Base-by-base conservation (phyloP, 2,888 invertebrate genomes). In the Synanthedon formicaeformis region DNA sequence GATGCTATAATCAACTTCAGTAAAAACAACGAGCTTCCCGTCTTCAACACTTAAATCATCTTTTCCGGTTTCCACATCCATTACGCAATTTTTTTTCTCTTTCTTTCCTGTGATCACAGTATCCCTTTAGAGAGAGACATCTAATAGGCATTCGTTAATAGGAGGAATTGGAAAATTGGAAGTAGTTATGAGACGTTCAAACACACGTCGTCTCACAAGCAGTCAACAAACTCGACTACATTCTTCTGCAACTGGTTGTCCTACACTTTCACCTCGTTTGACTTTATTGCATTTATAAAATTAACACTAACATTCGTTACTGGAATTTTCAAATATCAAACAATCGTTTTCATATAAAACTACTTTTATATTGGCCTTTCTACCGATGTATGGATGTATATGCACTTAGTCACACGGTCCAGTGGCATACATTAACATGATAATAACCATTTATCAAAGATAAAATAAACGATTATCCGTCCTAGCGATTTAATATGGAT, bases 21-120 rank as follows among this genome's bases (percentile, higher is more conserved):
- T 69, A 56, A 77, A 86, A 41, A 81, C 78, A 13, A 84, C 59
- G 13, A 78, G 69, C 56, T 63, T 70, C 3, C 77, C 73, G 55
- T 82, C 82, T 59, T 83, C 81, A 10, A 71, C 60, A 63, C 80
- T 79, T 40, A 71, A 57, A 53, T 81, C 76, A 56, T 81, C 79
- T 59, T 73, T 77, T 8, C 63, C 73, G 8, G 63, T 61, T 67
- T 85, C 81, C 51, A 80, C 58, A 59, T 84, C 77, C 86, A 86
- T 85, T 59, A 11, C 12, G 4, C 49, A 18, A 23, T 16, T n/a
- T 11, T 18, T 23, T 11, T 10, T 49, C 12, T 49, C 49, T 13
- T 23, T 49, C 16, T 18, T 4, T 23, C 49, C 54, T 55, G 50
- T 60, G 54, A 52, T 50, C 54, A 58, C 51, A 41, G 52, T 52